phyloP scores from a whole-genome alignment of 2,797 vertebrate genomes.

The Huso huso region DNA sequence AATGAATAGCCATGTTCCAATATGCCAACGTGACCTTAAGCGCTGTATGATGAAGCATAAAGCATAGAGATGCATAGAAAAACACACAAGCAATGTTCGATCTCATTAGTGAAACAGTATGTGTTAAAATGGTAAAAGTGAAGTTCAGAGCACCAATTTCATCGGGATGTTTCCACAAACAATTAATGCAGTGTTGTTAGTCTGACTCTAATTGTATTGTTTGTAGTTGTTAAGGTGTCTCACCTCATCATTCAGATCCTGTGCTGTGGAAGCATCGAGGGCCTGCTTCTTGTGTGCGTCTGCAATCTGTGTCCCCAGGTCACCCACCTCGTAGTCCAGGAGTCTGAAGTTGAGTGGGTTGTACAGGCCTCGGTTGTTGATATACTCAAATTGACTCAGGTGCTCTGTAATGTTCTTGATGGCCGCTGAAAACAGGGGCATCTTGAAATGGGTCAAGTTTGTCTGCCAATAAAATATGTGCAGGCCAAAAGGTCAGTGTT shows the following conservation, averaged over 20 bases:
- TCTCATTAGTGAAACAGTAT: no score
- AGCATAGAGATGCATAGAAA: no score
- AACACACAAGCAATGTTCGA: no score
- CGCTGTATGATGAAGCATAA: no score
- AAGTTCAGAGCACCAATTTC: no score
- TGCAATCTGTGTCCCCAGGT: constrained; percentile 33
- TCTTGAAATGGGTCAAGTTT: constrained; percentile 26
- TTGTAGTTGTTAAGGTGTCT: background rate
- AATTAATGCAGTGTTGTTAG: no score
- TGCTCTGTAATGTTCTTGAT: constrained; percentile 37
- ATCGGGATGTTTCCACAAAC: no score
- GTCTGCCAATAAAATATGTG: constrained; percentile 10
- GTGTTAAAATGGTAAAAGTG: no score
- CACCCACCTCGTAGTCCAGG: constrained; percentile 39
- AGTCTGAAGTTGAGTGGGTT: constrained; percentile 31
- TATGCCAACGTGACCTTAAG: no score
- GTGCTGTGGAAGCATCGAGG: constrained; percentile 21
- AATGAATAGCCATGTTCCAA: no score
- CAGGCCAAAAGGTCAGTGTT: background rate
- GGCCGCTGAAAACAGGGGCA: constrained; percentile 34
- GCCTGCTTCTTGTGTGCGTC: constrained; percentile 25
- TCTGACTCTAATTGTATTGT: no score
- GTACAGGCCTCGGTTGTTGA: constrained; percentile 44
- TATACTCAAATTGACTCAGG: constrained; percentile 42
- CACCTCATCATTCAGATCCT: constrained; percentile 45